Evolutionary conservation across 2,888 invertebrate genomes (phyloP).

Genomic region (Aphodius granarius): DNA sequence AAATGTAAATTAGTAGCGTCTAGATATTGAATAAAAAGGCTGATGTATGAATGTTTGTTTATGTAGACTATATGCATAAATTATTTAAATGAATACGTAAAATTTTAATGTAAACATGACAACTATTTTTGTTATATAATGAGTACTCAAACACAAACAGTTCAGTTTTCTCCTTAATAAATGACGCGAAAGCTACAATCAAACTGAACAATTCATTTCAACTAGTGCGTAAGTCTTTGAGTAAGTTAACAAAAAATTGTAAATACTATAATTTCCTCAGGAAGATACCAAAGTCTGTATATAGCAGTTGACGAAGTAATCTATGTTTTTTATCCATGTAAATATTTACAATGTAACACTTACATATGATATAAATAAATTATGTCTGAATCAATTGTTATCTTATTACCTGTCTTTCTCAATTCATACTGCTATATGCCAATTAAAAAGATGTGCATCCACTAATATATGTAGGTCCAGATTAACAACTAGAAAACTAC

Average conservation of each 20-base stretch:
- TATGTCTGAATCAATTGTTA: slow-evolving; percentile 17
- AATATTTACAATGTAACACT: slow-evolving; percentile 38
- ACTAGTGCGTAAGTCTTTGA: slow-evolving; percentile 13
- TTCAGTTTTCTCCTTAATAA: slow-evolving; percentile 4
- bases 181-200: slow-evolving; percentile 19
- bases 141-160: neutral
- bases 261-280: slow-evolving; percentile 38
- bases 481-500: too few relatives aligned
- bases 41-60: slow-evolving; percentile 9
- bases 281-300: slow-evolving; percentile 38
- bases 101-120: neutral
- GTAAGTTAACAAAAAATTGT: slow-evolving; percentile 25
- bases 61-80: neutral
- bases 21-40: neutral
- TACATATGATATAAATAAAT: slow-evolving; percentile 36
- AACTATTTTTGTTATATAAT: neutral
- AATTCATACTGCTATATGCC: too few relatives aligned
- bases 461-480: too few relatives aligned
- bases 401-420: neutral
- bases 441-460: too few relatives aligned
- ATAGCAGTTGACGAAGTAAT: slow-evolving; percentile 36
- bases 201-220: slow-evolving; percentile 18
- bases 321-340: slow-evolving; percentile 40
- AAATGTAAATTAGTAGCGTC: neutral
- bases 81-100: neutral